Percentiles rank a stretch among this genome's conserved stretches.
These are phyloP conservation scores for Ormyrus thymus DNA, from an alignment of 2,888 invertebrate species.

Conservation along the genomic window DNA sequence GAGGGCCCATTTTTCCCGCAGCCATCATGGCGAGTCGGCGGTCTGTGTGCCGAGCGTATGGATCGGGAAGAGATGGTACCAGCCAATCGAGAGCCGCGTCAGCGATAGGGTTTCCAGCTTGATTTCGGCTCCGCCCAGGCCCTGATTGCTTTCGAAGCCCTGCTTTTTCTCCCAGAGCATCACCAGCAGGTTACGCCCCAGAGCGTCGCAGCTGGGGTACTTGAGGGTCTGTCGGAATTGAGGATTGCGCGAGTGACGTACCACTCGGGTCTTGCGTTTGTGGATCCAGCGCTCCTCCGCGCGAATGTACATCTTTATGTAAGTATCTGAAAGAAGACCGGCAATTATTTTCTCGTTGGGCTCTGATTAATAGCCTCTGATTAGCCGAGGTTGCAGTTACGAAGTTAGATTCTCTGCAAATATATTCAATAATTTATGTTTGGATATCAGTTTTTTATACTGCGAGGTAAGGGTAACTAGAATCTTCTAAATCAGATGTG, in stretches of 20 bases:
- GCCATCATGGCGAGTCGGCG: slow-evolving; percentile 77
- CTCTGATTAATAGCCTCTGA: too few relatives aligned
- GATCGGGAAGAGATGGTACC: slow-evolving; percentile 94
- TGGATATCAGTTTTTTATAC: too few relatives aligned
- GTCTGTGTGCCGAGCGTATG: slow-evolving; percentile 85
- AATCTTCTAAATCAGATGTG: too few relatives aligned
- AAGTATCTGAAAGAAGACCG: slow-evolving; percentile 82
- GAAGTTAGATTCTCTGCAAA: too few relatives aligned
- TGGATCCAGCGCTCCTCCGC: slow-evolving; percentile 92
- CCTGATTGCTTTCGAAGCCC: slow-evolving; percentile 88
- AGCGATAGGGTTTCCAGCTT: slow-evolving; percentile 88
- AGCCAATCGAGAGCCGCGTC: slow-evolving; percentile 88
- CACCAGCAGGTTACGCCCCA: slow-evolving; percentile 88
- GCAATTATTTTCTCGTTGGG: too few relatives aligned
- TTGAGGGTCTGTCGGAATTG: slow-evolving; percentile 92
- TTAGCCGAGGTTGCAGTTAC: too few relatives aligned
- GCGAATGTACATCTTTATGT: slow-evolving; percentile 94
- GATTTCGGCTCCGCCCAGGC: slow-evolving; percentile 90
- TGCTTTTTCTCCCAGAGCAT: slow-evolving; percentile 95
- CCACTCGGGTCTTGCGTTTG: slow-evolving; percentile 92
- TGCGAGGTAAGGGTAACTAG: too few relatives aligned
- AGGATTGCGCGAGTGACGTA: slow-evolving; percentile 88
- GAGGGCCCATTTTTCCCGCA: slow-evolving; percentile 74
- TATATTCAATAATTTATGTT: too few relatives aligned
- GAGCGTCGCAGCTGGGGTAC: slow-evolving; percentile 83